A percentile compares a stretch with the other conserved stretches of the same genome.
These are phyloP conservation scores for Boleophthalmus pectinirostris DNA, from an alignment of 2,113 vertebrate genomes.

Conservation along the genomic window DNA sequence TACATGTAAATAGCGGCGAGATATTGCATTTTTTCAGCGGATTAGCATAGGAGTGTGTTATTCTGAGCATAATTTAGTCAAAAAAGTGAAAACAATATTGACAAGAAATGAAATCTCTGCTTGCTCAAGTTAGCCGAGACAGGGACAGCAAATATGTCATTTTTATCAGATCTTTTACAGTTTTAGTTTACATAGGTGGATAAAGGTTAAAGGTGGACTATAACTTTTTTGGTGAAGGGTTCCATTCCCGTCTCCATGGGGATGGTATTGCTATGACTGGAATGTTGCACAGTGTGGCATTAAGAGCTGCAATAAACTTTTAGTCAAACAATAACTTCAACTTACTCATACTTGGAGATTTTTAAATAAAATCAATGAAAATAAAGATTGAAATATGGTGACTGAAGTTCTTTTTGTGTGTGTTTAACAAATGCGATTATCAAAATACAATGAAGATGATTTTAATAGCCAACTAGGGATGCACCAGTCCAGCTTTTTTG, in stretches of 20 bases:
- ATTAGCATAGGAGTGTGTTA: background rate
- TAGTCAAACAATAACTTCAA: too few relatives aligned
- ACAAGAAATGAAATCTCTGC: background rate
- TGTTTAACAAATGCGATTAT: too few relatives aligned
- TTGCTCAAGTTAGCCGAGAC: background rate
- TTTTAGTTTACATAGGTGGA: background rate
- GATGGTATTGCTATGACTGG: background rate
- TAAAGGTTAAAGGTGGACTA: background rate
- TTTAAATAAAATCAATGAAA: too few relatives aligned
- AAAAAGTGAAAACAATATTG: background rate
- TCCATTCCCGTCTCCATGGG: too few relatives aligned
- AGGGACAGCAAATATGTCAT: background rate
- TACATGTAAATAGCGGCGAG: conserved; percentile 12
- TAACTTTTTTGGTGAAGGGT: background rate
- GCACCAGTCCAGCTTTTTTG: too few relatives aligned
- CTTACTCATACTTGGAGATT: too few relatives aligned
- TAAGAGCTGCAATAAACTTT: background rate
- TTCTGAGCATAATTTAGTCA: background rate
- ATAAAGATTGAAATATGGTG: too few relatives aligned
- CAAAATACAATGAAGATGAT: too few relatives aligned
- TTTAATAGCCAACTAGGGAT: too few relatives aligned
- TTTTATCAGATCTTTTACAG: background rate
- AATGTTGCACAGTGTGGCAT: background rate
- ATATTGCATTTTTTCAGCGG: background rate
- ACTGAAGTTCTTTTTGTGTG: too few relatives aligned